Percentiles rank a stretch among this genome's conserved stretches.
Conservation (phyloP, 92 coral and sea anemone genomes). For the Virgularia gustaviana region DNA sequence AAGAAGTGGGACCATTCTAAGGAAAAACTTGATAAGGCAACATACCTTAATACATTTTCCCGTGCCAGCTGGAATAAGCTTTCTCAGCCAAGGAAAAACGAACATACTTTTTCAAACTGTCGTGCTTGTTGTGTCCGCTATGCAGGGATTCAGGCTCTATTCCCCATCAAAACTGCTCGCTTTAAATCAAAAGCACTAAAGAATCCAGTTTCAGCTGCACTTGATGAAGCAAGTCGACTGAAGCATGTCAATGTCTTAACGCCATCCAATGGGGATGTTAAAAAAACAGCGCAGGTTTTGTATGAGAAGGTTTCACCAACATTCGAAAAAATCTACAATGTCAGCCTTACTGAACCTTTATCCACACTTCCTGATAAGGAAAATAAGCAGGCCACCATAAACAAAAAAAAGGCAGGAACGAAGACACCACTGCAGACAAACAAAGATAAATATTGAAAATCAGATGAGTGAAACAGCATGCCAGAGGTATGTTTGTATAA, state of each 20-base stretch:
- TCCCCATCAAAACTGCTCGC: slow-evolving; percentile 42
- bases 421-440: no score
- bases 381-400: no score
- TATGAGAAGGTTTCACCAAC: slow-evolving; percentile 25
- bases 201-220: slow-evolving; percentile 36
- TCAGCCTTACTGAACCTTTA: no score
- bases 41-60: slow-evolving; percentile 32
- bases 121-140: slow-evolving; percentile 40
- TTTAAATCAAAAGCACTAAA: slow-evolving; percentile 26
- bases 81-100: slow-evolving; percentile 39
- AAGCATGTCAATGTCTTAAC: slow-evolving; percentile 9
- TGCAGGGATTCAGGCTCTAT: slow-evolving; percentile 15
- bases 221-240: slow-evolving; percentile 4
- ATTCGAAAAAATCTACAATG: slow-evolving; percentile 23
- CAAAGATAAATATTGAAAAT: no score
- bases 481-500: no score
- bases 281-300: slow-evolving; percentile 16
- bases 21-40: slow-evolving; percentile 15
- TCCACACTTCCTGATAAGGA: no score
- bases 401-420: no score
- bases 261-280: slow-evolving; percentile 18
- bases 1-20: slow-evolving; percentile 47
- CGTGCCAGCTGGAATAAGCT: slow-evolving; percentile 37
- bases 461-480: no score
- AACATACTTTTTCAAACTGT: slow-evolving; percentile 47